Conservation (phyloP, 2,888 invertebrate genomes). For the Amphipyra berbera region DNA sequence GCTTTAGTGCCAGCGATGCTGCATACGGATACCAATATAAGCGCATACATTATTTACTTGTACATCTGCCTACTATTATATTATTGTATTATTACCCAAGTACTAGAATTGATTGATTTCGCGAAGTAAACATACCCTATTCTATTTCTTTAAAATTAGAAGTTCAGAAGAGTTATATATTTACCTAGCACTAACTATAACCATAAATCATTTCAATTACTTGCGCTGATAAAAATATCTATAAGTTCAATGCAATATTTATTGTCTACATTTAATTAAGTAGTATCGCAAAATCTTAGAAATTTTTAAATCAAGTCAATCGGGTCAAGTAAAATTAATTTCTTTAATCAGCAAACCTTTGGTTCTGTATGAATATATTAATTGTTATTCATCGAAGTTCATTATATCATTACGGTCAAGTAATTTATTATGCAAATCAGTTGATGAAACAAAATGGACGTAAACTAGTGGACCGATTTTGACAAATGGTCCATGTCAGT, state of each 20-base stretch:
- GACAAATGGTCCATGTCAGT: conserved; percentile 1
- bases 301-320: no score
- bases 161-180: no score
- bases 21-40: conserved; percentile 56
- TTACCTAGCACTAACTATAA: no score
- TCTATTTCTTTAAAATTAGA: no score
- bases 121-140: conserved; percentile 1
- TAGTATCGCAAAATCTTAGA: no score
- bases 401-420: conserved; percentile 18
- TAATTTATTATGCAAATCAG: conserved; percentile 43
- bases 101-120: conserved; percentile 14
- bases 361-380: neutral
- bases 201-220: no score
- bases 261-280: no score
- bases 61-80: conserved; percentile 30
- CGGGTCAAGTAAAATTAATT: no score
- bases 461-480: conserved; percentile 2
- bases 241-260: no score
- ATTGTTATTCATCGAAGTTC: neutral
- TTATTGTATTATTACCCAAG: no score
- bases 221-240: no score
- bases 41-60: conserved; percentile 48
- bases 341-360: neutral
- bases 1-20: conserved; percentile 56
- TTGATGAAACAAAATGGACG: no score